Base-by-base conservation (phyloP, 2,797 vertebrate genomes). In the Acanthornis magna region DNA sequence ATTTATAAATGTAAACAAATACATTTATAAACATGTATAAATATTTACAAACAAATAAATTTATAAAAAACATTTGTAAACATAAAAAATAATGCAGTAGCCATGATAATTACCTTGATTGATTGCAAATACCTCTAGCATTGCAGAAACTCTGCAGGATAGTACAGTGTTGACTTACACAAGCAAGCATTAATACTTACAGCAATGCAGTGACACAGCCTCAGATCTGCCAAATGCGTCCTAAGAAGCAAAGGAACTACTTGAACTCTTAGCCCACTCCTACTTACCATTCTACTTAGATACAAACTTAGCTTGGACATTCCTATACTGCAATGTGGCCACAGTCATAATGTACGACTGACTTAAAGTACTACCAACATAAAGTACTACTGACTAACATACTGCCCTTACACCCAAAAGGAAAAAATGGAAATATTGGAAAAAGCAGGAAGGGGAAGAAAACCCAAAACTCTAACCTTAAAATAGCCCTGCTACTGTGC, bases 391-490 rank as follows among this genome's bases (percentile, higher is more conserved):
- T 38, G 38, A 38, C 38, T 21, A 51, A 88, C 25, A 58, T 12
- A 84, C 25, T 72, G 54, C 14, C 23, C 6, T 80, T 42, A 81
- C 2, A 27, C 11, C 27, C 25, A 30, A 83, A 61, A 58, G 3
- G 11, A 73, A 85, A 87, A 88, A 75, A 34, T 2, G 4, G 19
- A 68, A 75, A 61, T 48, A 61, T 40, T 16, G 74, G 40, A 53
- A 91, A 85, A 87, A 81, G 10, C 10, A 82, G 77, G 50, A 43
- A 67, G 10, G 10, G 32, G 16, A 42, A 53, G 51, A 62, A 61
- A 5, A 0, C 2, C 5, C 19, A 20, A 26, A 16, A 9, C 4
- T 18, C 1, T 17, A 67, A 42, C 27, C 13, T 57, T 34, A 78
- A 54, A 76, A 76, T 34, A 21, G 74, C 30, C 17, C 34, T 23